Conservation (phyloP, 2,888 invertebrate species). For the Creontiades dilutus region DNA sequence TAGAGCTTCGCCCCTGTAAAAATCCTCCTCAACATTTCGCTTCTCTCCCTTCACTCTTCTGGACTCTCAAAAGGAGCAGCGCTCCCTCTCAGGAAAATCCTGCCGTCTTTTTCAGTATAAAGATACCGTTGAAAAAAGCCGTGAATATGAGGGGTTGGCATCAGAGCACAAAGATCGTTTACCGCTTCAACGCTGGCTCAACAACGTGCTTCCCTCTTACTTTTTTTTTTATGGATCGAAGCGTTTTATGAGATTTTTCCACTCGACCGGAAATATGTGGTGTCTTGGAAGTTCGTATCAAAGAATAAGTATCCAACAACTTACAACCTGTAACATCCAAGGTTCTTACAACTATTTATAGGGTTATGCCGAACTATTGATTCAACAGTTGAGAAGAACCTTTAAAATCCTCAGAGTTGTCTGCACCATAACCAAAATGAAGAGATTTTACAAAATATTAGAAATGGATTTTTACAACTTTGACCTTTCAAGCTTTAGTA, state of each 20-base stretch:
- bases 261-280: slow-evolving; percentile 32
- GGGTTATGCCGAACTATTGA: too few relatives aligned
- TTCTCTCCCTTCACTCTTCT: background rate
- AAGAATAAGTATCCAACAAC: background rate
- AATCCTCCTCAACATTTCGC: slow-evolving; percentile 11
- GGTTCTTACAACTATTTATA: too few relatives aligned
- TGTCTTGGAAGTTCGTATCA: background rate
- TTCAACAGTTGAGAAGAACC: too few relatives aligned
- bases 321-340: background rate
- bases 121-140: background rate
- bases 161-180: slow-evolving; percentile 25
- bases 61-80: background rate
- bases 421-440: too few relatives aligned
- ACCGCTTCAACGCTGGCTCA: slow-evolving; percentile 27
- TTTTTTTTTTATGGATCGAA: background rate
- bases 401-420: too few relatives aligned
- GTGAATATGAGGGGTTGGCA: background rate
- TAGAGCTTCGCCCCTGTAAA: background rate
- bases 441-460: too few relatives aligned
- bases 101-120: background rate
- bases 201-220: slow-evolving; percentile 14
- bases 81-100: too few relatives aligned
- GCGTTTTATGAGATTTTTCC: slow-evolving; percentile 51
- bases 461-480: too few relatives aligned
- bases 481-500: too few relatives aligned